Evolutionary conservation across 64 coral and sea anemone species (phyloP).

Genomic region (Pocillopora damicornis): DNA sequence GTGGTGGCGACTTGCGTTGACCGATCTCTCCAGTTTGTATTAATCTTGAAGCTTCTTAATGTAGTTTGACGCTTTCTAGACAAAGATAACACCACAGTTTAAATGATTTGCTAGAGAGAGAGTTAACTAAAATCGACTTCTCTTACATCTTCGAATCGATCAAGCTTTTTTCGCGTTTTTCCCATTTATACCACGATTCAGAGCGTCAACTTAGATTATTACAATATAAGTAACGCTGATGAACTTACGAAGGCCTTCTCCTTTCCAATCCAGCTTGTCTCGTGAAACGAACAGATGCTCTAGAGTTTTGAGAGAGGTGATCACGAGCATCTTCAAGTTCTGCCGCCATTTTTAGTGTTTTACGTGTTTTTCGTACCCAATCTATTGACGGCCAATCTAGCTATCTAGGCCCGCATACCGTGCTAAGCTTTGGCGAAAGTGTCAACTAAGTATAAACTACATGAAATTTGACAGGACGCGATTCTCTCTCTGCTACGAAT

Average conservation of each 20-base stretch:
- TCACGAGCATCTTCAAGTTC: neutral
- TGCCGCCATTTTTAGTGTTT: slow-evolving; percentile 12
- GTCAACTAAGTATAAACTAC: too few species aligned
- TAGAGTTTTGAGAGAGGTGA: neutral
- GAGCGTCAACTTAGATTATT: neutral
- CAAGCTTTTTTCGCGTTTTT: neutral
- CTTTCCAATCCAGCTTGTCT: slow-evolving; percentile 17
- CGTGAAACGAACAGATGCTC: neutral
- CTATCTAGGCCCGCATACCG: neutral
- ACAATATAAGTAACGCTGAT: neutral
- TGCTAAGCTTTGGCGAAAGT: neutral
- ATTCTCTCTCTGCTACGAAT: too few species aligned
- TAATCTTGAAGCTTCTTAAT: slow-evolving; percentile 26
- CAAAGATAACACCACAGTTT: neutral
- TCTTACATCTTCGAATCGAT: too few species aligned
- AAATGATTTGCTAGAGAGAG: too few species aligned
- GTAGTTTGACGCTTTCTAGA: slow-evolving; percentile 24
- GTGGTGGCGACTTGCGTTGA: neutral
- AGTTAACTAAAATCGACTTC: too few species aligned
- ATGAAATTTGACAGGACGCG: too few species aligned
- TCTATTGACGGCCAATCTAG: neutral
- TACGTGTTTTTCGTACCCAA: neutral
- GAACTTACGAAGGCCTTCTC: slow-evolving; percentile 37
- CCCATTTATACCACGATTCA: neutral
- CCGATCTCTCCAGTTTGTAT: slow-evolving; percentile 1